Base-by-base conservation (phyloP, 2,113 vertebrate genomes). In the Chloroceryle aenea region DNA sequence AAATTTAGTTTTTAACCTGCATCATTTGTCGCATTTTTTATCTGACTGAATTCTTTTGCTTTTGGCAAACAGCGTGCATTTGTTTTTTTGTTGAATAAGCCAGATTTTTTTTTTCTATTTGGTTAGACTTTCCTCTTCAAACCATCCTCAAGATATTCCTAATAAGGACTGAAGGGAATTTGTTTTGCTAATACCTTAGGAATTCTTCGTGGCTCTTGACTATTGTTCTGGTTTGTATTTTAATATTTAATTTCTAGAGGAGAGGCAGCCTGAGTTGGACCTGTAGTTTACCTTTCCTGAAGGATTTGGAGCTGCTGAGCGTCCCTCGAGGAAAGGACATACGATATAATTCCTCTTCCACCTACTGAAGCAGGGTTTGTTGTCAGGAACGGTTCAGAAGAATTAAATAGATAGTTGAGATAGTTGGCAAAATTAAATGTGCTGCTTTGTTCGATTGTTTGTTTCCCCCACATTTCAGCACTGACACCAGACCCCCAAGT, bases 151-250 rank as follows among this genome's bases (percentile, higher is more conserved):
- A 87, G 76, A 87, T 96, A 90, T 89, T 94, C 96, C 92, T 97
- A 96, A 96, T 96, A 96, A 95, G 95, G 93, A 61, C 88, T 87
- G 78, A 43, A 90, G 73, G 92, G 96, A 96, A 94, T 96, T 96
- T 93, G 94, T 96, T 97, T 96, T 96, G 92, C 95, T 96, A 90
- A 96, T 96, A 94, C 83, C 92, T 90, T 90, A 89, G 95, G 92
- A 96, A 94, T 97, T 96, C 64, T 94, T 90, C 61, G 79, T 84
- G 93, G 80, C 90, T 92, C 76, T 96, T 64, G 73, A 59, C 83
- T 92, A 76, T 94, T 96, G 90, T 95, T 92, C 79, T 94, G 80
- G 62, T 89, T 95, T 94, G 73, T 74, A 61, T 81, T 89, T 94
- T 61, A 72, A 64, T 88, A 61, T 90, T 92, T 58, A 30, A 89